Base-by-base conservation (phyloP, 2,888 invertebrate genomes). In the Perizoma flavofasciatum region DNA sequence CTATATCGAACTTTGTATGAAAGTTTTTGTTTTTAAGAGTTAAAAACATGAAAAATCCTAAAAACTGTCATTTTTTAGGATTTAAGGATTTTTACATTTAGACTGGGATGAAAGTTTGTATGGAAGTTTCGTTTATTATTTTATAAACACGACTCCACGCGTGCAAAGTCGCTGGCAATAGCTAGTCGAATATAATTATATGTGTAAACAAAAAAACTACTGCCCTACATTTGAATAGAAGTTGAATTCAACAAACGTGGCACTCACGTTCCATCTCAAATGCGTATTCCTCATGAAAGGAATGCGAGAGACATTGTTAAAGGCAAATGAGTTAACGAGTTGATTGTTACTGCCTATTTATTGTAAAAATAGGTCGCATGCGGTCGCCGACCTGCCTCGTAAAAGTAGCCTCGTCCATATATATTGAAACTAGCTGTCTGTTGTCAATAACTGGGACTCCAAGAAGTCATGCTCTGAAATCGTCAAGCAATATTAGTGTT, bases 291-390 rank as follows among this genome's bases (percentile, higher is more conserved):
- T 63, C 67, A 72, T 77, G 72, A 77, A 79, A 75, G 74, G 75
- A 83, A 84, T 81, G 75, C 73, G 75, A 79, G 74, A 77, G 75
- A 79, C 75, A 80, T 81, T 82, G 82, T 82, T 81, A 71, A 65
- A 78, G 73, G 79, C 81, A 81, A 85, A 83, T 84, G 79, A 81
- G 78, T 81, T 82, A 81, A 80, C 73, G 78, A 77, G 76, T 71
- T 77, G 79, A 82, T 84, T 82, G 82, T 83, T 82, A 81, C 77
- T 80, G 81, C 74, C 79, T 79, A 82, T 85, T 83, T 80, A 83
- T 78, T 79, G 74, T 80, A 83, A 79, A 88, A 86, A 88, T 88
- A 82, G 88, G 88, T 86, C 84, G 78, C 66, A 65, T 67, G 69
- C 82, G 85, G 85, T 80, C 85, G 81, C 74, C 75, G 86, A 84